A percentile compares a stretch with the other conserved stretches of the same genome.
Conservation (phyloP, 1,140 invertebrate species). For the Metaphire vulgaris region DNA sequence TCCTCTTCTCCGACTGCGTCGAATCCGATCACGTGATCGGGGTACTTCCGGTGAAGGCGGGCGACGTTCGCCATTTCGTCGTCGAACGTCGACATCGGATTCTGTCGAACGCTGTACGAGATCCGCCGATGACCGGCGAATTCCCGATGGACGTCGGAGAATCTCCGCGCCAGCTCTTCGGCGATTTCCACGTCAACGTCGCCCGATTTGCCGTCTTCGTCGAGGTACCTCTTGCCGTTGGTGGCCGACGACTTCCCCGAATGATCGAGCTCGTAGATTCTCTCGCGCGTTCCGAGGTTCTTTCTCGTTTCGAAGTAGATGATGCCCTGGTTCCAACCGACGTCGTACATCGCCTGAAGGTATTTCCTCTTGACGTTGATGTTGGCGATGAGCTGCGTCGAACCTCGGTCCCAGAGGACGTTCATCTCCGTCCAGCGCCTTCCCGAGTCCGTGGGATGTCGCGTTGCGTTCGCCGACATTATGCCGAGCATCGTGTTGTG, state of each 20-base stretch:
- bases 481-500: conserved; percentile 5
- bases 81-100: background rate
- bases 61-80: conserved; percentile 20
- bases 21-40: conserved; percentile 34
- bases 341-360: conserved; percentile 32
- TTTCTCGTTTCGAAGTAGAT: conserved; percentile 34
- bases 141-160: conserved; percentile 25
- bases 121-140: conserved; percentile 35
- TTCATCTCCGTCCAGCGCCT: conserved; percentile 17
- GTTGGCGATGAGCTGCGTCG: background rate
- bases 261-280: conserved; percentile 33
- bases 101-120: conserved; percentile 17
- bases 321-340: conserved; percentile 34
- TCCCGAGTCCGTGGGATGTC: conserved; percentile 9
- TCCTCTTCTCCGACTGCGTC: conserved; percentile 40
- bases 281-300: conserved; percentile 14
- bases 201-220: conserved; percentile 29
- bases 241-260: background rate
- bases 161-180: conserved; percentile 1
- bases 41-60: conserved; percentile 31
- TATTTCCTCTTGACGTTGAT: conserved; percentile 27
- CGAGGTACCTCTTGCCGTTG: conserved; percentile 32
- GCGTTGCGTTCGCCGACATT: background rate
- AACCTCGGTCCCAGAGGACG: conserved; percentile 1
- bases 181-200: conserved; percentile 30